Percentiles rank a stretch among this genome's conserved stretches.
Evolutionary conservation across 2,888 invertebrate genomes (phyloP).

Genomic region (Agrotis clavis): DNA sequence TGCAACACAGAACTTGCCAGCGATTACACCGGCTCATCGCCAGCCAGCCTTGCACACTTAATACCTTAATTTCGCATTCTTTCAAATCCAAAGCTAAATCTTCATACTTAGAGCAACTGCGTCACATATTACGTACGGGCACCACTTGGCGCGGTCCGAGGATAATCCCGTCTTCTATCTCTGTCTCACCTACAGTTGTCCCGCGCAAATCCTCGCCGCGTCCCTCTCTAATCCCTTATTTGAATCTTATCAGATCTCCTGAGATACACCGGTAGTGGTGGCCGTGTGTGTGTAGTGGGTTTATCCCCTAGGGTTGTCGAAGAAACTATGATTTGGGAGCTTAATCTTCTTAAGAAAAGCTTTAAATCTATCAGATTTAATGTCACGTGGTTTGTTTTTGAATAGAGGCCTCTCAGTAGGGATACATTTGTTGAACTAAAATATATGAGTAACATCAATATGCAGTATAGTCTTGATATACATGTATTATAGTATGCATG

Average conservation of each 20-base stretch:
- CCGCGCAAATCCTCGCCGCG: conserved; percentile 86
- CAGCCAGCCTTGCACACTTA: conserved; percentile 43
- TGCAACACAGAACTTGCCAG: not conserved
- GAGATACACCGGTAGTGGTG: conserved; percentile 89
- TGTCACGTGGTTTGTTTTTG: conserved; percentile 13
- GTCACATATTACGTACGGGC: conserved; percentile 71
- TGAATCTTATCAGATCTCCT: conserved; percentile 92
- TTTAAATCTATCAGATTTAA: conserved; percentile 44
- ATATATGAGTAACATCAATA: not conserved
- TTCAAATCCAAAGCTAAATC: conserved; percentile 71
- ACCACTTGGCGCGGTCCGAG: conserved; percentile 85
- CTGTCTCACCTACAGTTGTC: conserved; percentile 78
- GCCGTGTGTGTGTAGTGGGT: conserved; percentile 84
- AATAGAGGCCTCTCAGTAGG: not conserved
- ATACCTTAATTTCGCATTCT: conserved; percentile 66
- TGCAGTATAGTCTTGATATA: too few species aligned
- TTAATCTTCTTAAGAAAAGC: conserved; percentile 49
- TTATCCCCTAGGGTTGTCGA: conserved; percentile 80
- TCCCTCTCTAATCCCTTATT: conserved; percentile 91
- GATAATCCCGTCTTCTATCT: conserved; percentile 87
- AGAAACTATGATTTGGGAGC: conserved; percentile 45
- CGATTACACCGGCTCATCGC: conserved; percentile 25
- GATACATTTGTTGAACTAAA: not conserved
- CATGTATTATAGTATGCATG: too few species aligned
- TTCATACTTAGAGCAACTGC: conserved; percentile 69